Conservation (phyloP, 2,113 vertebrate genomes). For the Burhinus oedicnemus region DNA sequence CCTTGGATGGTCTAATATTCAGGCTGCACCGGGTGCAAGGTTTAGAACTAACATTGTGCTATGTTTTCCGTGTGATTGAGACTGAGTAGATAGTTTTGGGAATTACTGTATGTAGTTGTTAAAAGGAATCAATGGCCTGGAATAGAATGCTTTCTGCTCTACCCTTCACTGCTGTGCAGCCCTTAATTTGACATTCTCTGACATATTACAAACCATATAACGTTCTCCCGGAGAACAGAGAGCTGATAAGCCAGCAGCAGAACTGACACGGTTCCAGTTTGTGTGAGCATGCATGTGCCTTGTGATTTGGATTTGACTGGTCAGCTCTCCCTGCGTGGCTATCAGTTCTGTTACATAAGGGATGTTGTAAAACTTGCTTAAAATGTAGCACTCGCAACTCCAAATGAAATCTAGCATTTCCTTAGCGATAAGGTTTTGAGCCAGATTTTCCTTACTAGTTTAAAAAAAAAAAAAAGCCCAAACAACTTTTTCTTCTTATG, state of each 20-base stretch:
- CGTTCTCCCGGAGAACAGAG: slow-evolving; percentile 39
- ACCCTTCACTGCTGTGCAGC: slow-evolving; percentile 53
- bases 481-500: not conserved
- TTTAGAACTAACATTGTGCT: not conserved
- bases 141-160: slow-evolving; percentile 65
- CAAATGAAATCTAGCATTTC: not conserved
- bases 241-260: slow-evolving; percentile 15
- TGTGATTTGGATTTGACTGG: slow-evolving; percentile 30
- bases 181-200: slow-evolving; percentile 63
- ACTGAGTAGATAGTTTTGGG: slow-evolving; percentile 34
- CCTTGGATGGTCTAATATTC: slow-evolving; percentile 3
- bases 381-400: not conserved
- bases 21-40: not conserved
- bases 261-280: slow-evolving; percentile 15
- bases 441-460: not conserved
- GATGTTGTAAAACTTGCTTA: not conserved
- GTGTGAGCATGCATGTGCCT: not conserved
- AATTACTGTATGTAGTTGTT: slow-evolving; percentile 58
- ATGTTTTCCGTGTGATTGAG: slow-evolving; percentile 47
- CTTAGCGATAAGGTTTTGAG: not conserved
- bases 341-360: slow-evolving; percentile 34
- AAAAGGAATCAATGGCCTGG: slow-evolving; percentile 69
- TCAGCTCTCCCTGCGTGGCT: not conserved
- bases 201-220: slow-evolving; percentile 60
- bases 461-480: not conserved